Evolutionary conservation across 2,888 invertebrate species (phyloP).

Genomic region (Drosophila nigricruria): DNA sequence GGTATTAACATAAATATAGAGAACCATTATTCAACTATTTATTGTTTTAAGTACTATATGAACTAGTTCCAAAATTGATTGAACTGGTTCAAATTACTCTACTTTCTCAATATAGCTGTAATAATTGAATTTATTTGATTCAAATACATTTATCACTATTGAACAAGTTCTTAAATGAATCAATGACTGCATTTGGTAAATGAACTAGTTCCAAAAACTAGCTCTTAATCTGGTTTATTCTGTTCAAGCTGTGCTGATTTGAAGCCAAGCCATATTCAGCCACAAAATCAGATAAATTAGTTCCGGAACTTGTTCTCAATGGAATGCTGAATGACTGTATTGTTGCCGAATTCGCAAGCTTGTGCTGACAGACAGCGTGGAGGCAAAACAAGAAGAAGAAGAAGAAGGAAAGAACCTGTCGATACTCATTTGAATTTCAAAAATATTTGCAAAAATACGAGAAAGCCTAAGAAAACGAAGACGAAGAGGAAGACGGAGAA

Average conservation of each 20-base stretch:
- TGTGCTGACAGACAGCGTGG: neutral
- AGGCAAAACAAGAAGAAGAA: neutral
- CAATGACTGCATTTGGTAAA: neutral
- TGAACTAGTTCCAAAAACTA: neutral
- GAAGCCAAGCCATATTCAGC: neutral
- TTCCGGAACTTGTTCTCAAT: neutral
- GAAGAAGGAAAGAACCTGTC: neutral
- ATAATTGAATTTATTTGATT: neutral
- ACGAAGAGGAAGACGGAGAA: neutral
- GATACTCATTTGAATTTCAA: slow-evolving; percentile 18
- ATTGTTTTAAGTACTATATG: neutral
- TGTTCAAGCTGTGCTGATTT: neutral
- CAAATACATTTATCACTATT: neutral
- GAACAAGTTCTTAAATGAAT: neutral
- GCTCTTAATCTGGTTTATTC: neutral
- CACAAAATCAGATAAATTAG: neutral
- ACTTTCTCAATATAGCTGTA: neutral
- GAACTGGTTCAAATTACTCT: neutral
- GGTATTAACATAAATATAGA: neutral
- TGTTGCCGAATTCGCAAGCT: neutral
- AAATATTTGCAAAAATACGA: slow-evolving; percentile 11
- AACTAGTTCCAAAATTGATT: neutral
- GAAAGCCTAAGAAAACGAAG: neutral
- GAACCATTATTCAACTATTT: neutral
- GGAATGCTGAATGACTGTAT: neutral